Evolutionary conservation across 2,797 vertebrate genomes (phyloP).

Genomic region (Carapus acus): DNA sequence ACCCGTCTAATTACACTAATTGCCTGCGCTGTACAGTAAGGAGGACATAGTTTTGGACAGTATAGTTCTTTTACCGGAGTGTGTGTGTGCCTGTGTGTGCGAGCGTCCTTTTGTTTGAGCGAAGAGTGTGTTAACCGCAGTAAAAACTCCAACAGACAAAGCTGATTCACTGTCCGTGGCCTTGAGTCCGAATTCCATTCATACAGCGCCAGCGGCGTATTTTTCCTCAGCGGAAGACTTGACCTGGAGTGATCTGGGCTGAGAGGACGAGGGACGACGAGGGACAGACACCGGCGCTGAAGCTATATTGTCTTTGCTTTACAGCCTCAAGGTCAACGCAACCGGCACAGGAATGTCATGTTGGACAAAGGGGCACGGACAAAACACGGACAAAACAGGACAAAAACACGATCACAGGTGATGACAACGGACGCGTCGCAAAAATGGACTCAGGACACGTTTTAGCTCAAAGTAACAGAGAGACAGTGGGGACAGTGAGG

Average conservation of each 20-base stretch:
- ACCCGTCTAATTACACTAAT: constrained; percentile 49
- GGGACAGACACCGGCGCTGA: background rate
- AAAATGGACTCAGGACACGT: background rate
- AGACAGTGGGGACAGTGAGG: too few species aligned
- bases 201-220: constrained; percentile 13
- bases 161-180: constrained; percentile 30
- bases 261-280: constrained; percentile 9
- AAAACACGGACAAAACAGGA: too few species aligned
- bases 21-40: constrained; percentile 34
- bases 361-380: constrained; percentile 18
- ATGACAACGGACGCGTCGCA: constrained; percentile 3
- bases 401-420: constrained; percentile 7
- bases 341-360: constrained; percentile 3
- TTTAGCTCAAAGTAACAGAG: too few species aligned
- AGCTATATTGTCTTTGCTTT: constrained; percentile 22
- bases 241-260: constrained; percentile 16
- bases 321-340: constrained; percentile 25
- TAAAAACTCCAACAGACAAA: background rate
- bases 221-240: constrained; percentile 48
- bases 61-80: constrained; percentile 10
- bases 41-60: constrained; percentile 17
- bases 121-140: too few species aligned
- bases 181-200: constrained; percentile 50
- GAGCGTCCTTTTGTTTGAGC: background rate
- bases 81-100: background rate